These are phyloP conservation scores for Pseudopodoces humilis DNA, from an alignment of 2,113 vertebrate genomes.

Conservation along the genomic window DNA sequence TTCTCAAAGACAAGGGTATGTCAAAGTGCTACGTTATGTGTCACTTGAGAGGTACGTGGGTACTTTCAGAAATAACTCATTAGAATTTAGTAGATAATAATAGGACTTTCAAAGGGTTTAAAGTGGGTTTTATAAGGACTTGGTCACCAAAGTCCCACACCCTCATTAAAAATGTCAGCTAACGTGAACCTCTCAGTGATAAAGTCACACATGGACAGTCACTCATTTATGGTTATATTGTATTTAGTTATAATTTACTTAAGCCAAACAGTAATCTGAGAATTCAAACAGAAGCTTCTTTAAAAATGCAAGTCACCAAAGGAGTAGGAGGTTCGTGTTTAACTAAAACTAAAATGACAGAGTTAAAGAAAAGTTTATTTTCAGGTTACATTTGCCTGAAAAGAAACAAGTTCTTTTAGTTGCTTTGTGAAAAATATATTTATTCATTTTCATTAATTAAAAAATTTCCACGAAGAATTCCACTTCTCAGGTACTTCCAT, in stretches of 20 bases:
- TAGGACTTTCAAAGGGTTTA: neutral
- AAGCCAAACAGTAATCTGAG: neutral
- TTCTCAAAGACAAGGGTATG: neutral
- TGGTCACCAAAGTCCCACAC: neutral
- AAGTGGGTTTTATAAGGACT: neutral
- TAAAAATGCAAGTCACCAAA: neutral
- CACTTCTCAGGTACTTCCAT: neutral
- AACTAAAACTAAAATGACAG: neutral
- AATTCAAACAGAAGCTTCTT: neutral
- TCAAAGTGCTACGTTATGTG: neutral
- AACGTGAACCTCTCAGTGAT: neutral
- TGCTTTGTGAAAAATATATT: neutral
- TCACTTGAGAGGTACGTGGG: neutral
- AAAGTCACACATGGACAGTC: neutral
- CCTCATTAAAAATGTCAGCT: neutral
- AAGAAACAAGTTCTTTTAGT: neutral
- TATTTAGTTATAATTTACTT: neutral
- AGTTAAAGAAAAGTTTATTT: neutral
- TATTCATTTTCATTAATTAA: neutral
- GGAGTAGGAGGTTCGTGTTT: neutral
- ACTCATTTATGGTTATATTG: neutral
- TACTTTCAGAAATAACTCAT: neutral
- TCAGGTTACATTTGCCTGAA: neutral
- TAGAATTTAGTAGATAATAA: neutral
- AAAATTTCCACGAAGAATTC: neutral